Evolutionary conservation across 2,797 vertebrate species (phyloP).

Genomic region (Epinephelus awoara): DNA sequence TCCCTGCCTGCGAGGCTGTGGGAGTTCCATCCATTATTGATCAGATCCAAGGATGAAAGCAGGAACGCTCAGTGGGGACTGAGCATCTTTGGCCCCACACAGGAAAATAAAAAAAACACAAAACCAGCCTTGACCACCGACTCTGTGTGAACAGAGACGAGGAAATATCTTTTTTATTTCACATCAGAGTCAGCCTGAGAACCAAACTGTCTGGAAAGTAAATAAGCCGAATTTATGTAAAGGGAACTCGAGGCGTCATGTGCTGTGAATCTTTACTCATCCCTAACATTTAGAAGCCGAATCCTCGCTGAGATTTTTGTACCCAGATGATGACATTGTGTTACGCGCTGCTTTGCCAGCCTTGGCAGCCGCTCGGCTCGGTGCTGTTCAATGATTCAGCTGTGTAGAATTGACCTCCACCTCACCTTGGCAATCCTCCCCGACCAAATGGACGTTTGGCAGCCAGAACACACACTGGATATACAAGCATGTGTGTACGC

Average conservation of each 20-base stretch:
- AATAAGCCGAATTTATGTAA: slow-evolving; percentile 24
- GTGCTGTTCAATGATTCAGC: slow-evolving; percentile 79
- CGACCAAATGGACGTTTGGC: slow-evolving; percentile 80
- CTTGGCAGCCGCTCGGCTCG: slow-evolving; percentile 62
- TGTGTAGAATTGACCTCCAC: slow-evolving; percentile 79
- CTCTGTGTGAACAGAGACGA: slow-evolving; percentile 61
- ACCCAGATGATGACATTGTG: slow-evolving; percentile 75
- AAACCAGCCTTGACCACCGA: slow-evolving; percentile 60
- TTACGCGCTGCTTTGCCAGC: slow-evolving; percentile 58
- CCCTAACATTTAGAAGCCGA: slow-evolving; percentile 45
- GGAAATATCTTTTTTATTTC: slow-evolving; percentile 67
- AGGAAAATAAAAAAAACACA: slow-evolving; percentile 39
- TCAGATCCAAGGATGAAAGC: slow-evolving; percentile 87
- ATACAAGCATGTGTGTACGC: slow-evolving; percentile 61
- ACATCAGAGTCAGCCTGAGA: slow-evolving; percentile 30
- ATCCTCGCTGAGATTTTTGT: slow-evolving; percentile 33
- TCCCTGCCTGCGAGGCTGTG: slow-evolving; percentile 82
- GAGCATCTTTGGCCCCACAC: slow-evolving; percentile 79
- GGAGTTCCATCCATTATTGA: slow-evolving; percentile 91
- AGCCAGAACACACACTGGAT: slow-evolving; percentile 73
- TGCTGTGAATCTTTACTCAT: slow-evolving; percentile 46
- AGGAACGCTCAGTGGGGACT: slow-evolving; percentile 75
- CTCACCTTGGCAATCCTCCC: slow-evolving; percentile 79
- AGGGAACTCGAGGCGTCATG: slow-evolving; percentile 31
- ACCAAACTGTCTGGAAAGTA: slow-evolving; percentile 30